Evolutionary conservation across 2,888 invertebrate genomes (phyloP), one percentile per base, ranked within the genome.

Genomic region (Zygogramma bicolorata): DNA sequence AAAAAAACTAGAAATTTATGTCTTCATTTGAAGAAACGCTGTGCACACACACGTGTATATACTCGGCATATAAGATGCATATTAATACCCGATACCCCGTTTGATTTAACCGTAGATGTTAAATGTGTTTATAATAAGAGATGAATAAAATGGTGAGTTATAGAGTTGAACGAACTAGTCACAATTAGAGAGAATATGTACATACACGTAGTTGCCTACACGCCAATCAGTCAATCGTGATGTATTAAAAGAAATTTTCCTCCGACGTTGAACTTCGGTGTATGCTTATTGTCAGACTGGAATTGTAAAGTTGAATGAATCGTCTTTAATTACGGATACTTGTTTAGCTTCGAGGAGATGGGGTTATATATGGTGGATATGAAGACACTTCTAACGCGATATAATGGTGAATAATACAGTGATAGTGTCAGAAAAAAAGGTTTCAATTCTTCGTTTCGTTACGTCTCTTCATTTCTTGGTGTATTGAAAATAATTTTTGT

Each of bases 81-180:
- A 68, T 68, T 68, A 68, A 20, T 68, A 42, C 42, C 59, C 27
- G 27, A 66, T 66, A 58, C 40, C 18, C 58, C 27, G 58, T 66
- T 66, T 66, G 66, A 66, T 66, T 66, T 66, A 57, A 42, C 66
- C 42, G 58, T 58, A 66, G 42, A 58, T 38, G 57, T 62, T 42
- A 62, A 62, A 62, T 27, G 42, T 62, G 62, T 62, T 62, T 42
- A 62, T 62, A 20, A 62, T 62, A 22, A 62, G 27, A 42, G 38
- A 62, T 25, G 62, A 62, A 62, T 62, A 62, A 62, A 34, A 42
- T 62, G 42, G 20, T n/a, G 38, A 62, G 70, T 69, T 69, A 46
- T 49, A 61, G 61, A 73, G 73, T 73, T 73, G 73, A 73, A 73
- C 57, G 73, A 73, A 73, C 73, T 49, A 66, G n/a, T 38, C 62